Percentiles rank a stretch among this genome's conserved stretches.
Conservation (phyloP, 2,888 invertebrate genomes). For the Ennomos quercinarius region DNA sequence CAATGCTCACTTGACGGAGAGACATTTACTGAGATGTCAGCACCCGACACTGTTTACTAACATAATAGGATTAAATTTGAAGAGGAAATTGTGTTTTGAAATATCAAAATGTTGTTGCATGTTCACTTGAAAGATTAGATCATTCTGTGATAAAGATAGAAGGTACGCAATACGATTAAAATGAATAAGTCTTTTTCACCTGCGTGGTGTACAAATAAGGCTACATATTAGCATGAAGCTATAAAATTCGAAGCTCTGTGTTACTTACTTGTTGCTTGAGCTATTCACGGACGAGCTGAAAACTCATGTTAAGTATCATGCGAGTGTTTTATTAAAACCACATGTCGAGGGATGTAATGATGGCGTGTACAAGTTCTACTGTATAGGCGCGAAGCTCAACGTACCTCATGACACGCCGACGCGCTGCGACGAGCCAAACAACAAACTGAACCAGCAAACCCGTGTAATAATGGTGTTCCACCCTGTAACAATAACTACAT, state of each 20-base stretch:
- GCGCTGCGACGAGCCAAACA: conserved; percentile 70
- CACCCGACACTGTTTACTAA: conserved; percentile 68
- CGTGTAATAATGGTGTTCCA: conserved; percentile 84
- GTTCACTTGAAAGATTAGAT: conserved; percentile 42
- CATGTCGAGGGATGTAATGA: conserved; percentile 5
- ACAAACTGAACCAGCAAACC: conserved; percentile 76
- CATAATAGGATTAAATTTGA: conserved; percentile 78
- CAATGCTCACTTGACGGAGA: conserved; percentile 75
- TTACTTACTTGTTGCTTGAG: background rate
- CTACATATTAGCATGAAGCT: too few relatives aligned
- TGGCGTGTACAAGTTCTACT: conserved; percentile 31
- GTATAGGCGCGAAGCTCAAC: conserved; percentile 16
- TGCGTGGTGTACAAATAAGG: too few relatives aligned
- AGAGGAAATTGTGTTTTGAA: conserved; percentile 66
- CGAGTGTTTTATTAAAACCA: conserved; percentile 23
- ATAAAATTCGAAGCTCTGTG: too few relatives aligned
- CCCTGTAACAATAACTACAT: conserved; percentile 85
- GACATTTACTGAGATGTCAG: conserved; percentile 64
- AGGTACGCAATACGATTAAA: background rate
- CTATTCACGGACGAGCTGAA: background rate
- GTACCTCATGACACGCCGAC: conserved; percentile 48
- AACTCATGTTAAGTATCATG: conserved; percentile 10
- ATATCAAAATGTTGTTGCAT: conserved; percentile 55
- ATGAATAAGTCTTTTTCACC: background rate
- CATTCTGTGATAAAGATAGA: conserved; percentile 15